Evolutionary conservation across 2,888 invertebrate genomes (phyloP).

Genomic region (Ornithoptera priamus): DNA sequence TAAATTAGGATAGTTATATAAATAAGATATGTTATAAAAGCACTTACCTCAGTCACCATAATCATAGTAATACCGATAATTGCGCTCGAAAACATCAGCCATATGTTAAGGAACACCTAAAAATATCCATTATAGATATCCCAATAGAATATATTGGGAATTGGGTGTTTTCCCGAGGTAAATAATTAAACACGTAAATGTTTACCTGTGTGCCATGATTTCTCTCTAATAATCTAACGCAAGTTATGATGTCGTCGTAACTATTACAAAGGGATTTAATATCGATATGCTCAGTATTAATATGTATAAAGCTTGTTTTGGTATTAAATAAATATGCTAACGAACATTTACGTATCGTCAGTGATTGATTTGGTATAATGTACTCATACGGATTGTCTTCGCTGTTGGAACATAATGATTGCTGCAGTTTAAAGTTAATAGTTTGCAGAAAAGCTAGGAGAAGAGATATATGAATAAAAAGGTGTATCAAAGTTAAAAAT

Average conservation of each 20-base stretch:
- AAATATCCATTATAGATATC: constrained; percentile 30
- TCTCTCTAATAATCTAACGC: constrained; percentile 50
- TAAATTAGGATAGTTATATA: too few relatives aligned
- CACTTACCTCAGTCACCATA: constrained; percentile 38
- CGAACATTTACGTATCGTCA: constrained; percentile 15
- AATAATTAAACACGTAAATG: neutral
- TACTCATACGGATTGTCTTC: constrained; percentile 16
- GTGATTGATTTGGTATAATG: constrained; percentile 22
- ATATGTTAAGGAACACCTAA: constrained; percentile 49
- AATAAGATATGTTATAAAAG: neutral
- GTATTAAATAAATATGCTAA: constrained; percentile 39
- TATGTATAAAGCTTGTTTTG: constrained; percentile 39
- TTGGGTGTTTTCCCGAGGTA: neutral
- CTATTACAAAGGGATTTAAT: constrained; percentile 47
- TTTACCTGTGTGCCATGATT: constrained; percentile 50
- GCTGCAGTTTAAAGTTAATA: constrained; percentile 40
- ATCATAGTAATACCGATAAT: constrained; percentile 47
- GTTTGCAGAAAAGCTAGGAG: constrained; percentile 45
- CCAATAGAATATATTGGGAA: too few relatives aligned
- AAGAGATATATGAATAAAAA: constrained; percentile 48
- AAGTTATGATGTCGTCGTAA: constrained; percentile 52
- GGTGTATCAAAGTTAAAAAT: constrained; percentile 47
- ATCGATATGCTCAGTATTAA: constrained; percentile 32
- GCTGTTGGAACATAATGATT: constrained; percentile 33
- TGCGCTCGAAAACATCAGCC: constrained; percentile 58